phyloP scores from a whole-genome alignment of 2,113 vertebrate genomes.

The Paracanthobrama guichenoti region DNA sequence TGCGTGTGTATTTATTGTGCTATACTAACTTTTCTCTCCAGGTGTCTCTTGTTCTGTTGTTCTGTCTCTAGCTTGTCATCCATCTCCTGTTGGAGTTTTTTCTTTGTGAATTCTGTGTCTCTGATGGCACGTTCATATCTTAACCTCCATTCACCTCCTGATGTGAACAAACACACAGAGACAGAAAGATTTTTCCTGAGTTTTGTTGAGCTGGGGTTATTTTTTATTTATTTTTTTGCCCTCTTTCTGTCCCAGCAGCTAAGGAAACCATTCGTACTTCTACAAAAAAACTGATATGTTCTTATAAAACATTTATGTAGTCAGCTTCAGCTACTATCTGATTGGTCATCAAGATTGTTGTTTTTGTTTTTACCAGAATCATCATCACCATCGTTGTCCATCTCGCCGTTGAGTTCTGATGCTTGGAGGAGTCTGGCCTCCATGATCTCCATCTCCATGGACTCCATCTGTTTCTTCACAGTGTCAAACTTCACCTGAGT shows the following conservation, averaged over 20 bases:
- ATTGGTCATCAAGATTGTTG: background rate
- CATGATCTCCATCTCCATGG: constrained; percentile 97
- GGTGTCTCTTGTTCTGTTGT: constrained; percentile 90
- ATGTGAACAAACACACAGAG: constrained; percentile 22
- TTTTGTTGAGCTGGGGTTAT: background rate
- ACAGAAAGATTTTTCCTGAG: background rate
- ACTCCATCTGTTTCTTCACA: constrained; percentile 89
- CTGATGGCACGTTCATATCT: constrained; percentile 91
- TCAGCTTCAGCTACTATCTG: background rate
- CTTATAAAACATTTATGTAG: background rate
- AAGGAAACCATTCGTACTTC: constrained; percentile 59
- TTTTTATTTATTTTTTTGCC: background rate
- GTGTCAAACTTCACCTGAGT: constrained; percentile 85
- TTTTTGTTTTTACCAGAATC: constrained; percentile 57
- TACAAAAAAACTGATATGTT: background rate
- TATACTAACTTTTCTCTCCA: constrained; percentile 86
- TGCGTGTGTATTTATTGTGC: background rate
- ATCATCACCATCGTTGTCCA: constrained; percentile 81
- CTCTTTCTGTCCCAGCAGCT: background rate
- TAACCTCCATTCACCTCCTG: constrained; percentile 93
- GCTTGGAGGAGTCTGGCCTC: constrained; percentile 91
- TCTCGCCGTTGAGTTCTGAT: constrained; percentile 88
- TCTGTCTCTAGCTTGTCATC: constrained; percentile 96
- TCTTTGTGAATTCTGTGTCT: constrained; percentile 94
- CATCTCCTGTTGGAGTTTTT: constrained; percentile 92